Evolutionary conservation across 53 echinoderm and acorn worm genomes (phyloP), one percentile per base, ranked within the genome.

Genomic region (Antedon mediterranea): DNA sequence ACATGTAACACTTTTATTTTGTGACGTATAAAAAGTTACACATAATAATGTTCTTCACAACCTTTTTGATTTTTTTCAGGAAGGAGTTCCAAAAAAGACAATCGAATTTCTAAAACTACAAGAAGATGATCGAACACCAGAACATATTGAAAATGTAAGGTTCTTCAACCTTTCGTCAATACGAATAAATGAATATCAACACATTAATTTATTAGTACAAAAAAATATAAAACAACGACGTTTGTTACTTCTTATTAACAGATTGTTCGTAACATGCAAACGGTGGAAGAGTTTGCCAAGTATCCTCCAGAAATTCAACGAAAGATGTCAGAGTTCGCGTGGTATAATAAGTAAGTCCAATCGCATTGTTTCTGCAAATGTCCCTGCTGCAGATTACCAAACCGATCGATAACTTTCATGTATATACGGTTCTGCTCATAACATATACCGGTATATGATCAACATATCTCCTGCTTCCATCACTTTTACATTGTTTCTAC

Each of bases 241-340:
- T 57, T 29, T 28, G 6, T 28, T 28, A 8, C 30, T 44, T 34
- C 72, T 23, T 75, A 33, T 30, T 73, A n/a, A 32, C 34, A 94
- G 95, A 89, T 94, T 87, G 91, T 91, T n/a, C 77, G 95, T 28
- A 86, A 84, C 71, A 94, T 94, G 94, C 95, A 94, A 43, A 83
- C 87, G 72, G 82, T 89, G 14, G 89, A 94, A 31, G 95, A 94
- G 72, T 94, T 94, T 85, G 95, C 91, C 32, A 94, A 94, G 79
- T 94, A 91, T 37, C 95, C 95, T 9, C 91, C 95, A 29, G 91
- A 91, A 79, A 80, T 94, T 29, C 95, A 94, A 78, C 87, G 89
- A 77, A 86, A 86, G 34, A 83, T 94, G 83, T 94, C 91, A 77
- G 81, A 91, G 76, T 89, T 83, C n/a, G 95, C 89, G 0, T 94